Conservation (phyloP, 37 sponge, comb jelly and placozoan species). For the Ephydatia muelleri region DNA sequence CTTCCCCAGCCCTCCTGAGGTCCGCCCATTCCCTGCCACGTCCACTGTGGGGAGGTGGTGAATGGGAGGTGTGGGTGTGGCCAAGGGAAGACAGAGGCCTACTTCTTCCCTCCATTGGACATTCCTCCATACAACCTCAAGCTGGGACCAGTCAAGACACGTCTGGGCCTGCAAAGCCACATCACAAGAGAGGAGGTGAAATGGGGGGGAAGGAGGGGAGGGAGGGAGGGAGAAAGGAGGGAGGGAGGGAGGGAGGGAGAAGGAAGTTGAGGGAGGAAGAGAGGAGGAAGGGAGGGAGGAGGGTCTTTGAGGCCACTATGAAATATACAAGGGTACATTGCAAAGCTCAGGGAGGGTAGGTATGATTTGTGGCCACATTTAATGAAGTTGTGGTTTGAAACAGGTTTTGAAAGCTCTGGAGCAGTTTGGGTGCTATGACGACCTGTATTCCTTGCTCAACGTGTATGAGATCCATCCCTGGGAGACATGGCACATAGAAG, state of each 20-base stretch:
- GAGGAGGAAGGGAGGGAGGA: neutral
- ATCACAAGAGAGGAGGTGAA: conserved; percentile 40
- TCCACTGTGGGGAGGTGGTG: conserved; percentile 77
- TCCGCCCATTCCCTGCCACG: conserved; percentile 91
- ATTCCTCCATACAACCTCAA: conserved; percentile 78
- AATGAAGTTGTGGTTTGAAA: neutral
- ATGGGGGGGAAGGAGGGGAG: neutral
- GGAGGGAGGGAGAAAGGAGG: neutral
- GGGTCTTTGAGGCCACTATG: too few species aligned
- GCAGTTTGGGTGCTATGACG: conserved; percentile 74
- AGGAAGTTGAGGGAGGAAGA: neutral
- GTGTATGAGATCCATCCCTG: conserved; percentile 73
- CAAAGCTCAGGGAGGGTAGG: neutral
- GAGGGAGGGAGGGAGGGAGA: neutral
- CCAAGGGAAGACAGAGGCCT: conserved; percentile 86
- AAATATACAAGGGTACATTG: too few species aligned
- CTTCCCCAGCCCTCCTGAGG: too few species aligned
- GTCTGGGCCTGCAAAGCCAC: conserved; percentile 67
- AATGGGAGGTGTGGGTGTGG: conserved; percentile 66
- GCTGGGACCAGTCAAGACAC: conserved; percentile 61
- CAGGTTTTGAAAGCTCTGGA: conserved; percentile 45
- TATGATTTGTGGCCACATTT: neutral
- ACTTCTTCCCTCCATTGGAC: conserved; percentile 90
- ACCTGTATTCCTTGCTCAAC: conserved; percentile 68
- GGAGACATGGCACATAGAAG: conserved; percentile 82